phyloP scores from a whole-genome alignment of 2,797 vertebrate species.

The Scleropages formosus region DNA sequence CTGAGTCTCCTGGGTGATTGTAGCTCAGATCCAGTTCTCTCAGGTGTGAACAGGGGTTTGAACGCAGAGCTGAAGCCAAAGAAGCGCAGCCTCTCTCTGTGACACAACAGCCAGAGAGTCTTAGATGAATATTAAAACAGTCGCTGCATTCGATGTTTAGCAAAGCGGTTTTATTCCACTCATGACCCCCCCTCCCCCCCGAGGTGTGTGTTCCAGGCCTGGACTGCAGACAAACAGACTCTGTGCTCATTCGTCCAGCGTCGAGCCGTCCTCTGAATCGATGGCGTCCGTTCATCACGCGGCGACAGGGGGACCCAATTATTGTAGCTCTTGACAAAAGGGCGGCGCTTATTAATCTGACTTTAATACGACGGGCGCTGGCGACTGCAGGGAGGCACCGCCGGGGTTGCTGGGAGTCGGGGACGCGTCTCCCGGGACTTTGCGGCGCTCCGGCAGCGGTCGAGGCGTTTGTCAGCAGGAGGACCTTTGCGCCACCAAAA shows the following conservation, averaged over 20 bases:
- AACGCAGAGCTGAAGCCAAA: no score
- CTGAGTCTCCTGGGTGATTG: no score
- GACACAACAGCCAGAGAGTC: no score
- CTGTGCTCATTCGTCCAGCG: background rate
- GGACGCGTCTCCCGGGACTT: constrained; percentile 10
- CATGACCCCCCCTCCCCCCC: background rate
- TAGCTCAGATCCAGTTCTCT: no score
- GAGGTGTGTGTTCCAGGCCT: background rate
- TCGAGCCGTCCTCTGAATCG: constrained; percentile 15
- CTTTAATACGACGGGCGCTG: constrained; percentile 27
- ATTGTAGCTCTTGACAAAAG: constrained; percentile 21
- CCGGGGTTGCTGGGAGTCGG: constrained; percentile 19
- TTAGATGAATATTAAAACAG: no score
- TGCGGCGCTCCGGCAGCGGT: no score
- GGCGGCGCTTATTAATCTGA: constrained; percentile 28
- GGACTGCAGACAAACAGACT: background rate
- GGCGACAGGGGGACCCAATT: constrained; percentile 12
- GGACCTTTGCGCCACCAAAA: background rate
- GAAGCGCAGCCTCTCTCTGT: no score
- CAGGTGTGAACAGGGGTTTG: no score
- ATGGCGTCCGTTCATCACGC: constrained; percentile 29
- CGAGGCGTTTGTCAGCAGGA: no score
- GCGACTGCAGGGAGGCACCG: constrained; percentile 18
- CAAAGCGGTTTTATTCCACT: background rate
- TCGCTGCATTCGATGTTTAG: no score